Percentiles rank a stretch among this genome's conserved stretches.
phyloP scores from a whole-genome alignment of 2,888 invertebrate species.

The Ditula angustiorana region DNA sequence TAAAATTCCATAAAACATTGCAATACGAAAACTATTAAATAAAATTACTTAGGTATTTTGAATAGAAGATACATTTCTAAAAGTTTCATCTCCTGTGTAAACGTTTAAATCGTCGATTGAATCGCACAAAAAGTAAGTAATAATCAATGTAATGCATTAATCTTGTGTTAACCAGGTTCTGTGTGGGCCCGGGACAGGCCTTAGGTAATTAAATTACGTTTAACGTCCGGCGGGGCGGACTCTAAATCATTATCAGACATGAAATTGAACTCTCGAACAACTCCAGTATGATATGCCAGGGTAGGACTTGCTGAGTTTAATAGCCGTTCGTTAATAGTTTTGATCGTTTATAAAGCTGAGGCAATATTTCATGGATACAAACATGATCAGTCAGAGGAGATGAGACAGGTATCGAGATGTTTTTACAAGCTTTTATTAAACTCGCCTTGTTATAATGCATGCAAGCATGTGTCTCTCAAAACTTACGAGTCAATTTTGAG shows the following conservation, averaged over 20 bases:
- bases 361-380: not conserved
- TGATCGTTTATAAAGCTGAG: constrained; percentile 11
- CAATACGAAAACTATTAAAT: too few relatives aligned
- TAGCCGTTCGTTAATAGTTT: not conserved
- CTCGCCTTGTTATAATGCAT: too few relatives aligned
- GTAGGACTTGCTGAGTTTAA: constrained; percentile 37
- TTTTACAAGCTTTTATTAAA: too few relatives aligned
- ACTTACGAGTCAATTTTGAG: too few relatives aligned
- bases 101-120: constrained; percentile 7
- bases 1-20: too few relatives aligned
- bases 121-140: constrained; percentile 32
- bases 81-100: not conserved
- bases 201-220: constrained; percentile 79
- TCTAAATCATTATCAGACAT: constrained; percentile 73
- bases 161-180: constrained; percentile 75
- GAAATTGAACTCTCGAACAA: constrained; percentile 56
- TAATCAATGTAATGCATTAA: constrained; percentile 69
- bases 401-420: not conserved
- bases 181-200: constrained; percentile 78
- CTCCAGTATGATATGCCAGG: constrained; percentile 49
- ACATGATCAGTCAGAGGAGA: constrained; percentile 1
- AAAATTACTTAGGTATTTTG: too few relatives aligned
- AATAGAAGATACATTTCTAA: too few relatives aligned
- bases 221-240: constrained; percentile 62
- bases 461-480: too few relatives aligned